Conservation (phyloP, 1,140 invertebrate genomes). For the Macrocentrus cingulum region DNA sequence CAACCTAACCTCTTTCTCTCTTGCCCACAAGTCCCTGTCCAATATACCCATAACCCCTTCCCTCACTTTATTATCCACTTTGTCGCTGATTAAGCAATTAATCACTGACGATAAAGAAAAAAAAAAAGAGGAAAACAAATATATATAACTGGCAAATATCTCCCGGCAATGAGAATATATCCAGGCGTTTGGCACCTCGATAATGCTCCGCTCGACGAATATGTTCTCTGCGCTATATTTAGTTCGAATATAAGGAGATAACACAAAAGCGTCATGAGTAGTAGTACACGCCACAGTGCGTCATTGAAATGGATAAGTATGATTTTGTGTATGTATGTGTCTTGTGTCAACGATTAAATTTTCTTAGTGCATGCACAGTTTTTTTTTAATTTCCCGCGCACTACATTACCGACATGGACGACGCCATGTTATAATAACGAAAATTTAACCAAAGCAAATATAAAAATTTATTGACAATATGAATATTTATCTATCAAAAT, state of each 20-base stretch:
- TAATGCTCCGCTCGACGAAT: slow-evolving; percentile 14
- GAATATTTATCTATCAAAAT: too few relatives aligned
- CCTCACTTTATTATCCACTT: too few relatives aligned
- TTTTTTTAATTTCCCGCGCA: too few relatives aligned
- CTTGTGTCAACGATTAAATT: slow-evolving; percentile 5
- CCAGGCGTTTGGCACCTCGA: slow-evolving; percentile 1
- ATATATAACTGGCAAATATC: slow-evolving; percentile 2
- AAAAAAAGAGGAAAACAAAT: background rate
- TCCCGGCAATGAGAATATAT: background rate
- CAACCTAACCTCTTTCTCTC: too few relatives aligned
- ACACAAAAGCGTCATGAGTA: background rate
- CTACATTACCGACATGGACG: too few relatives aligned
- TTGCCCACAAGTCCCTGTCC: too few relatives aligned
- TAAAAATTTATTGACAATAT: too few relatives aligned
- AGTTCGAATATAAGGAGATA: slow-evolving; percentile 36
- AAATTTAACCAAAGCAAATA: too few relatives aligned
- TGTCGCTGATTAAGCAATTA: too few relatives aligned
- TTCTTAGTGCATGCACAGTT: background rate
- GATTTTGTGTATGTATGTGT: slow-evolving; percentile 1
- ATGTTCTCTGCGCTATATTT: slow-evolving; percentile 36
- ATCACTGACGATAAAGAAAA: too few relatives aligned
- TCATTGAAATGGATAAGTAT: slow-evolving; percentile 13
- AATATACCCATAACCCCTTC: too few relatives aligned
- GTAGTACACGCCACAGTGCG: slow-evolving; percentile 16
- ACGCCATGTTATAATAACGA: too few relatives aligned